Conservation (phyloP, 1,140 invertebrate species). For the Hycleus phaleratus region DNA sequence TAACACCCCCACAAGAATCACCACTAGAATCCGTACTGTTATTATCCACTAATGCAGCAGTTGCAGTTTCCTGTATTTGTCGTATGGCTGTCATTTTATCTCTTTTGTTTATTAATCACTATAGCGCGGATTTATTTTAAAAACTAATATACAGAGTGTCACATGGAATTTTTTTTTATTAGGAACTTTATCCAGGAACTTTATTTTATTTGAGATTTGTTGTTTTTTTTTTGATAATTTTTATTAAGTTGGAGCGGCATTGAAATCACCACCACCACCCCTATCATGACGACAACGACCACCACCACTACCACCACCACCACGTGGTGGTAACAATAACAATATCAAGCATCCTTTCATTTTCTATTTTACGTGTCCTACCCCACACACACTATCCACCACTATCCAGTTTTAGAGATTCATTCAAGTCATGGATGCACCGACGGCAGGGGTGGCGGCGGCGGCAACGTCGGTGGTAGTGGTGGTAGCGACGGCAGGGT, state of each 20-base stretch:
- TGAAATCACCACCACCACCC: too few relatives aligned
- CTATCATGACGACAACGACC: too few relatives aligned
- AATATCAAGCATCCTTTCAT: too few relatives aligned
- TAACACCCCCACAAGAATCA: constrained; percentile 14
- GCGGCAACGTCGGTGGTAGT: constrained; percentile 37
- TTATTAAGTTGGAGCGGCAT: too few relatives aligned
- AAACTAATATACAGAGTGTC: not conserved
- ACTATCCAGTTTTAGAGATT: too few relatives aligned
- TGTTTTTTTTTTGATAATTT: not conserved
- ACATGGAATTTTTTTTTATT: not conserved
- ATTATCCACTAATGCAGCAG: constrained; percentile 9
- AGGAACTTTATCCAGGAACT: not conserved
- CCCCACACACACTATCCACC: too few relatives aligned
- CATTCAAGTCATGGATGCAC: too few relatives aligned
- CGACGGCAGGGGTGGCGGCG: constrained; percentile 40
- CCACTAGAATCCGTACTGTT: constrained; percentile 33
- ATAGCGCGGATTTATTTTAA: not conserved
- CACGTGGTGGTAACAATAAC: too few relatives aligned
- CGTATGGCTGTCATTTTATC: constrained; percentile 31
- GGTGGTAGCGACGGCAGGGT: constrained; percentile 26
- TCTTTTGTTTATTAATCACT: too few relatives aligned
- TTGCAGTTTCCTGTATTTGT: constrained; percentile 28
- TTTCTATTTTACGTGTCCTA: too few relatives aligned
- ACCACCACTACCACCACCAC: too few relatives aligned
- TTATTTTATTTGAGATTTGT: not conserved